Evolutionary conservation across 2,113 vertebrate species (phyloP).

Genomic region (Sigmodon hispidus): DNA sequence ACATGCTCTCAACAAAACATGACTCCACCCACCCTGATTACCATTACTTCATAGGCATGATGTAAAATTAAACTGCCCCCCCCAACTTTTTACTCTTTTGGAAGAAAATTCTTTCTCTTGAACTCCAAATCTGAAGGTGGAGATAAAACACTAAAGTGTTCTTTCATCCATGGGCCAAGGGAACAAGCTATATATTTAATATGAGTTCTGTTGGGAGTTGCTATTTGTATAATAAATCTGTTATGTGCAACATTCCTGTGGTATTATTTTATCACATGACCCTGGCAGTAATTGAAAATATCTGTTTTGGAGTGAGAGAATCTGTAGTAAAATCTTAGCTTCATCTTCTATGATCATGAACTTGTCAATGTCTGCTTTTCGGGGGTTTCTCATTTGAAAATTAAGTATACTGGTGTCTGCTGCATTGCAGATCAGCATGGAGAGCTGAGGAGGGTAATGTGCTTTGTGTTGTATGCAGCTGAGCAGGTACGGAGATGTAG

Average conservation of each 20-base stretch:
- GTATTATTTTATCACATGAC: background rate
- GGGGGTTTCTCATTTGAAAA: slow-evolving; percentile 3
- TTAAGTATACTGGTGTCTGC: background rate
- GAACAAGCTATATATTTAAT: background rate
- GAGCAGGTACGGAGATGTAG: background rate
- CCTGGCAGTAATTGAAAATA: background rate
- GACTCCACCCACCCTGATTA: background rate
- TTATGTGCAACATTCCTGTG: background rate
- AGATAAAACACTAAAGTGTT: background rate
- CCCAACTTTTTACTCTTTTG: background rate
- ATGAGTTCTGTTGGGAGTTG: background rate
- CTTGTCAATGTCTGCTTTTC: background rate
- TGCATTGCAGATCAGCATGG: background rate
- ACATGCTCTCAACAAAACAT: too few relatives aligned
- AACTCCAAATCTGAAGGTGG: background rate
- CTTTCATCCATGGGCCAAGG: background rate
- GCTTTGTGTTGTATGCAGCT: background rate
- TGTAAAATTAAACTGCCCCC: background rate
- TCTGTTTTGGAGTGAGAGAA: background rate
- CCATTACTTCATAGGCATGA: background rate
- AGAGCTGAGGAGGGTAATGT: background rate
- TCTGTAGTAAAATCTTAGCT: background rate
- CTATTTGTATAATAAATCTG: background rate
- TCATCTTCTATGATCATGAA: background rate
- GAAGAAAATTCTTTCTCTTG: background rate